Evolutionary conservation across 1,140 invertebrate species (phyloP), one percentile per base, ranked within the genome.

Genomic region (Tetranychus cinnabarinus): DNA sequence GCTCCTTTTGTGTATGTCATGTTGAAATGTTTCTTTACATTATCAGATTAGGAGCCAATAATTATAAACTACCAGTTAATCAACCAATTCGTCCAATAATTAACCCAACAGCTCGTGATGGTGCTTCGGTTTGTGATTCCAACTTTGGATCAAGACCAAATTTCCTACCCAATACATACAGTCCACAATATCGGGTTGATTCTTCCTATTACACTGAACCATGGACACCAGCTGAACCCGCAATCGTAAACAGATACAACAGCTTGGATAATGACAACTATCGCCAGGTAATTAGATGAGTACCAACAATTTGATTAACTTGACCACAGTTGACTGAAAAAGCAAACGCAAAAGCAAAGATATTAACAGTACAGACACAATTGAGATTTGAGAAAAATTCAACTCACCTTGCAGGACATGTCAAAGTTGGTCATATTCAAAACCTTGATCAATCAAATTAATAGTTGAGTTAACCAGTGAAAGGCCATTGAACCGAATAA

Each of bases 161-260:
- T 73, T 97, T 96, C 71, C 92, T 81, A 75, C 92, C 92, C 0
- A 97, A 97, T 73, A 92, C 88, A 62, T 97, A 96, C 72, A 10
- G 10, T 10, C 50, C n/a, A n/a, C n/a, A 52, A 52, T 52, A 23
- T 23, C 13, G 23, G 2, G 64, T 70, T 50, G 33, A 64, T 5
- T 63, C 66, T n/a, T 46, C 52, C 10, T 47, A 62, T 31, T n/a
- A 48, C 54, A 65, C 35, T 2, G 33, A 2, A 13, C 65, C 67
- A 60, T 56, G 35, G 62, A n/a, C 15, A 68, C 65, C 57, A 60
- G 66, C 35, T 35, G 55, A 34, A 48, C 64, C 7, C n/a, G 54
- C 3, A 3, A 64, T 67, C 58, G 59, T 66, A 2, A 65, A 81
- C 34, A 71, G 90, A 58, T 86, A 84, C 70, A 85, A 91, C 65